Evolutionary conservation across 2,888 invertebrate species (phyloP).

Genomic region (Machimus atricapillus): DNA sequence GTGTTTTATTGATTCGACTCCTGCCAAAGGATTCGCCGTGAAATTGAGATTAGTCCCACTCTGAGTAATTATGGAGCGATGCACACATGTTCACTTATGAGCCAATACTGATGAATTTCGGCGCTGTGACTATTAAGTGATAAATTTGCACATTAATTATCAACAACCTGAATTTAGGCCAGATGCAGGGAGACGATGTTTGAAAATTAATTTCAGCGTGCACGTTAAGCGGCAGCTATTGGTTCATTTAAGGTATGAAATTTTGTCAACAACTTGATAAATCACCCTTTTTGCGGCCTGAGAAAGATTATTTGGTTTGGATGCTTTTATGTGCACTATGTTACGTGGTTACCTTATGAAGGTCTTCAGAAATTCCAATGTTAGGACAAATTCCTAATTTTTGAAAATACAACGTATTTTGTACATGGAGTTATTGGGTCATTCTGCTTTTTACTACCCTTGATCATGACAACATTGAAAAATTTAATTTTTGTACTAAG

Average conservation of each 20-base stretch:
- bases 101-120: background rate
- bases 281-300: background rate
- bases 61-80: background rate
- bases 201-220: background rate
- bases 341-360: background rate
- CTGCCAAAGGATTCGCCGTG: background rate
- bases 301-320: background rate
- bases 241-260: background rate
- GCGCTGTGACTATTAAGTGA: background rate
- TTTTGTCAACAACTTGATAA: background rate
- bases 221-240: background rate
- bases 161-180: background rate
- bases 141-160: slow-evolving; percentile 3
- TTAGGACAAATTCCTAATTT: background rate
- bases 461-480: background rate
- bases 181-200: background rate
- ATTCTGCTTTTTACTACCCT: background rate
- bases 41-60: background rate
- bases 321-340: background rate
- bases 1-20: background rate
- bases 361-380: background rate
- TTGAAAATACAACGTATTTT: background rate
- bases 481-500: no score
- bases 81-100: background rate
- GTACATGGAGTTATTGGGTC: background rate